A percentile compares a stretch with the other conserved stretches of the same genome.
Evolutionary conservation across 1,140 invertebrate species (phyloP).

Genomic region (Papilio helenus): DNA sequence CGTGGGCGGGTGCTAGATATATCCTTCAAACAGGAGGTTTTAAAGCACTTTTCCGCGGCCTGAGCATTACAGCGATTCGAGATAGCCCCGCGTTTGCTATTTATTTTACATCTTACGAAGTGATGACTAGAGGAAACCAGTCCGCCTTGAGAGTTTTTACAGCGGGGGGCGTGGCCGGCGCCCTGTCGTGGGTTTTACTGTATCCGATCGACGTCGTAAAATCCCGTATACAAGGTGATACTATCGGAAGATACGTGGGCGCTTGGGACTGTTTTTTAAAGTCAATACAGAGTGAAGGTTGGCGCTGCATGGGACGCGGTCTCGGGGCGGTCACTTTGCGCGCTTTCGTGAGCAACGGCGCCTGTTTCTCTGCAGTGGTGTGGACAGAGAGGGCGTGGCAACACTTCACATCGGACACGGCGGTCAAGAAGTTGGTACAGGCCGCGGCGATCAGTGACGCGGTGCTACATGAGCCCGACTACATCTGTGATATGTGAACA

Average conservation of each 20-base stretch:
- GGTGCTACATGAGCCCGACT: constrained; percentile 70
- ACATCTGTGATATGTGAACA: constrained; percentile 55
- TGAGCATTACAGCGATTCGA: constrained; percentile 88
- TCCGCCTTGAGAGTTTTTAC: constrained; percentile 85
- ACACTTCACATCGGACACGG: constrained; percentile 51
- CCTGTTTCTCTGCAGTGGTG: constrained; percentile 93
- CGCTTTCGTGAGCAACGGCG: constrained; percentile 96
- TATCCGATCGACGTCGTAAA: constrained; percentile 97
- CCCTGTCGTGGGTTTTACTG: constrained; percentile 91
- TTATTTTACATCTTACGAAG: constrained; percentile 88
- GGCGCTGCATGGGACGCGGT: constrained; percentile 87
- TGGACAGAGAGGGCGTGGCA: constrained; percentile 83
- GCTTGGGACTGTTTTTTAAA: constrained; percentile 88
- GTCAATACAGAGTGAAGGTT: constrained; percentile 88
- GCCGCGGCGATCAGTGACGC: constrained; percentile 69
- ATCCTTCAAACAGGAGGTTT: constrained; percentile 86
- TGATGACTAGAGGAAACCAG: constrained; percentile 82
- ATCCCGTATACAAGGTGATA: constrained; percentile 92
- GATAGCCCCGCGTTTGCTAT: constrained; percentile 87
- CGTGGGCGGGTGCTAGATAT: constrained; percentile 85
- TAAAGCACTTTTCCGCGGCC: constrained; percentile 89
- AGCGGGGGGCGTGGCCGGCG: constrained; percentile 93
- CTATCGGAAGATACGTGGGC: constrained; percentile 85
- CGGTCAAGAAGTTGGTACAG: constrained; percentile 62
- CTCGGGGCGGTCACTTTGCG: constrained; percentile 90